Conservation (phyloP, 2,888 invertebrate genomes). For the Lampropteryx suffumata region DNA sequence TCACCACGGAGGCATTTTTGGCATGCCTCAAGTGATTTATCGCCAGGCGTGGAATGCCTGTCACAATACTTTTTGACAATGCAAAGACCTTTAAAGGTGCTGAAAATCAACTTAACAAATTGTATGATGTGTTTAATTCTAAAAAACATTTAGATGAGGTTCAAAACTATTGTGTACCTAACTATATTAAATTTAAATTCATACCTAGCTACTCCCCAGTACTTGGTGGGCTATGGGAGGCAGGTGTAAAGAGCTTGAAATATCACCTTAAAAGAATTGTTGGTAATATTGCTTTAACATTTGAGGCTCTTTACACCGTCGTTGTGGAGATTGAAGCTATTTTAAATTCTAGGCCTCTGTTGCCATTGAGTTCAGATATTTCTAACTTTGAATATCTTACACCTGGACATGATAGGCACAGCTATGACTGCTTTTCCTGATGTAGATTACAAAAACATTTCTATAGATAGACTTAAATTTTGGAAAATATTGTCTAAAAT, state of each 20-base stretch:
- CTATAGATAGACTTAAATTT: neutral
- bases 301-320: slow-evolving; percentile 9
- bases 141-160: neutral
- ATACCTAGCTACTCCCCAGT: slow-evolving; percentile 8
- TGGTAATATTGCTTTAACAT: slow-evolving; percentile 1
- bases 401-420: slow-evolving; percentile 12
- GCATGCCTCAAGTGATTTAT: slow-evolving; percentile 11
- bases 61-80: neutral
- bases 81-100: neutral
- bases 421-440: slow-evolving; percentile 1
- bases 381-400: slow-evolving; percentile 4
- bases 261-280: slow-evolving; percentile 18
- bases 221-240: slow-evolving; percentile 16
- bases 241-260: slow-evolving; percentile 13
- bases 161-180: neutral
- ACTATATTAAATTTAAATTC: slow-evolving; percentile 1
- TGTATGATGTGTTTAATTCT: neutral
- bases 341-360: too few species aligned
- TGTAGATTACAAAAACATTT: too few species aligned
- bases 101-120: neutral
- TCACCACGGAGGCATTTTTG: slow-evolving; percentile 1
- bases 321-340: neutral
- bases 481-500: slow-evolving; percentile 12
- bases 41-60: neutral
- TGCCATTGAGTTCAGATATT: neutral